Evolutionary conservation across 2,888 invertebrate species (phyloP), one percentile per base, ranked within the genome.

Genomic region (Scelioninae gen. 2): DNA sequence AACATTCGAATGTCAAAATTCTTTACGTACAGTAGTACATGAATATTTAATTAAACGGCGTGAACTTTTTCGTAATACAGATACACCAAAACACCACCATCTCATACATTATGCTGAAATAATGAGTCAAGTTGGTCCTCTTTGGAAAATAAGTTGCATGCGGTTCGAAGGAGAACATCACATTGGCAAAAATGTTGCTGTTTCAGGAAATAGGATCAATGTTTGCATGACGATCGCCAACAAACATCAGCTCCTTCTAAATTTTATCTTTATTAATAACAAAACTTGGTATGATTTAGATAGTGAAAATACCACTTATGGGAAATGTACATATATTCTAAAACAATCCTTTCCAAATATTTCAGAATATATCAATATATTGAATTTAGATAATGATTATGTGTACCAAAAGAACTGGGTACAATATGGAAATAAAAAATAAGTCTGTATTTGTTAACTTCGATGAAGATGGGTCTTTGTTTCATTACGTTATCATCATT

Each of bases 91-190:
- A 60, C 78, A 77, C 35, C 77, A 79, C 48, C 58, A 61, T 25
- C 57, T 77, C 0, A 19, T 76, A 6, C 77, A 79, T 50, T 76
- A 77, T 52, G 53, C 77, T 6, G 46, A 63, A 11, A 53, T 76
- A 1, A 76, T 76, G 73, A 13, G 60, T 22, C 13, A 61, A 35
- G 60, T 78, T 10, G 79, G 78, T 9, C 74, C 77, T 13, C 33
- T 79, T 6, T 68, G 68, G 53, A 74, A 75, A 48, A 73, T 76
- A 6, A 68, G 57, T 37, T 61, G 46, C 33, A 75, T 78, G 15
- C 53, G 75, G 15, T 76, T 67, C 13, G 76, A 79, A 71, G 71
- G 39, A 7, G 76, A 76, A 46, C 74, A 78, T 64, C 48, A 64
- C 31, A 70, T 74, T 31, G 68, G 67, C 1, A 76, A 77, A 74